These are phyloP conservation scores for Engraulis encrasicolus DNA, from an alignment of 2,113 vertebrate genomes.

Conservation along the genomic window DNA sequence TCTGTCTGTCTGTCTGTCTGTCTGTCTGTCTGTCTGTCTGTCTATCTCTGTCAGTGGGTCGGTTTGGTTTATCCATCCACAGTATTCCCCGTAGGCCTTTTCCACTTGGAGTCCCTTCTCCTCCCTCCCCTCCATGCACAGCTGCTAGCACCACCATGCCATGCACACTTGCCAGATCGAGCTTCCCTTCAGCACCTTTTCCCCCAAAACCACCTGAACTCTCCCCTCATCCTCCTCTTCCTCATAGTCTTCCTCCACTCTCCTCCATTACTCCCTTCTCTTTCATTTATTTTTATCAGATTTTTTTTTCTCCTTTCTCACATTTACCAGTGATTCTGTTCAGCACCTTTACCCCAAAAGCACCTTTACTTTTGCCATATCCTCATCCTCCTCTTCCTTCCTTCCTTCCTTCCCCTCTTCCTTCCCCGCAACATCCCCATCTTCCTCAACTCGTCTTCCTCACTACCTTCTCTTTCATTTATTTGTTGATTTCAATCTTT, in stretches of 20 bases:
- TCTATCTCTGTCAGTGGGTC: conserved; percentile 1
- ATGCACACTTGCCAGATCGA: background rate
- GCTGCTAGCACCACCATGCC: conserved; percentile 32
- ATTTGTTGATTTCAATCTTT: conserved; percentile 38
- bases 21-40: background rate
- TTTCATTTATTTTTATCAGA: no score
- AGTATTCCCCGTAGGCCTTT: conserved; percentile 22
- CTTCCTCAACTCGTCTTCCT: no score
- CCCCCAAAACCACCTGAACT: no score
- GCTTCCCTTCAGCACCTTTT: background rate
- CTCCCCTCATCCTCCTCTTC: no score
- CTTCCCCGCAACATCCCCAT: no score
- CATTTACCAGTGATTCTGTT: no score
- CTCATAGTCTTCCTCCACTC: no score
- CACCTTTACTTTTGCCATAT: background rate
- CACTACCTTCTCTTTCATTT: conserved; percentile 42
- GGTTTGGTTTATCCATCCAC: no score
- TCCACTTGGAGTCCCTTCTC: conserved; percentile 31
- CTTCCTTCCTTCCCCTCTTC: no score
- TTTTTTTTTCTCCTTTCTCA: no score
- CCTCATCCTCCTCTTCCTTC: background rate
- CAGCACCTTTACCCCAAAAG: no score
- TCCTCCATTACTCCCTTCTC: no score
- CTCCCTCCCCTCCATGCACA: conserved; percentile 52
- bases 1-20: background rate